These are phyloP conservation scores for Pristis pectinata DNA, from an alignment of 2,797 vertebrate genomes.

Conservation along the genomic window DNA sequence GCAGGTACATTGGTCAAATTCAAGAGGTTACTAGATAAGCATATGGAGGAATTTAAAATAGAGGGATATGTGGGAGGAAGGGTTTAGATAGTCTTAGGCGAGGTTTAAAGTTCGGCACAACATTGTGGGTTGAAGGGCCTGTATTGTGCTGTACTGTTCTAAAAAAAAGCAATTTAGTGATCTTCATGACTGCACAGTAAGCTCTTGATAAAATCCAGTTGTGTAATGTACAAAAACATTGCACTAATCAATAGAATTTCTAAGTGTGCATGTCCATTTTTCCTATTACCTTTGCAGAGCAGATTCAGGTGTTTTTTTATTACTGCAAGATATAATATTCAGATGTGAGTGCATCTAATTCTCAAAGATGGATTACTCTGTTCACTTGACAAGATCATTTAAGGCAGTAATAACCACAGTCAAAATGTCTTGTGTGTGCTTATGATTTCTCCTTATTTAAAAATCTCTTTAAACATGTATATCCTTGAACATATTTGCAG, in stretches of 20 bases:
- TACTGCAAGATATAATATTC: neutral
- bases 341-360: neutral
- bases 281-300: neutral
- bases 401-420: neutral
- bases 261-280: neutral
- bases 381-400: neutral
- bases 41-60: no score
- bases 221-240: neutral
- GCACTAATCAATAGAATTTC: no score
- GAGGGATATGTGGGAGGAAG: no score
- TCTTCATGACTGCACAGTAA: no score
- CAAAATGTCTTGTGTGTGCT: neutral
- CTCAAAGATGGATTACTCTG: neutral
- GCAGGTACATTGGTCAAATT: no score
- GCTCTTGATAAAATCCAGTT: neutral
- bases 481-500: neutral
- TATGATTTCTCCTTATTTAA: neutral
- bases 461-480: neutral
- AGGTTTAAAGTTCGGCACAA: no score
- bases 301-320: neutral
- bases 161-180: no score
- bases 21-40: no score
- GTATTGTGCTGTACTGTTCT: no score
- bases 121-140: no score
- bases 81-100: no score